Evolutionary conservation across 2,888 invertebrate genomes (phyloP).

Genomic region (Phymatocera aterrima): DNA sequence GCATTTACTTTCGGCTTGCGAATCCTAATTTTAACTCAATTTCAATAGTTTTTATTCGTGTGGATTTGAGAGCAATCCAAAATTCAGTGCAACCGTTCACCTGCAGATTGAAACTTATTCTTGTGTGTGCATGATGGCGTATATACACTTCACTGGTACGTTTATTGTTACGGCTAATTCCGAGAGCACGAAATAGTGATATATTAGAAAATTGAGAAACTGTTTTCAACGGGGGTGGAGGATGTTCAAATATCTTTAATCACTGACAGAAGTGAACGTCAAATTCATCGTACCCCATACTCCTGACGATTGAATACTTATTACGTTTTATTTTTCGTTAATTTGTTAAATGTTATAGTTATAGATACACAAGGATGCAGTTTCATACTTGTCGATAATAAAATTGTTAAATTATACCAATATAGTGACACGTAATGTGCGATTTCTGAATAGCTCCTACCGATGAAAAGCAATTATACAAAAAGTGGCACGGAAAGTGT

Average conservation of each 20-base stretch:
- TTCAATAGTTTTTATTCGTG: neutral
- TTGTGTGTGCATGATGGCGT: neutral
- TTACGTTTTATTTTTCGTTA: constrained; percentile 23
- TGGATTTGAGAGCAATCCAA: neutral
- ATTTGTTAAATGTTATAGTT: constrained; percentile 23
- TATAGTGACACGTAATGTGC: neutral
- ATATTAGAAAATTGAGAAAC: neutral
- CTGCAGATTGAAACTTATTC: neutral
- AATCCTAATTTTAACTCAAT: neutral
- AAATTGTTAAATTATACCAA: constrained; percentile 18
- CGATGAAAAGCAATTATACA: neutral
- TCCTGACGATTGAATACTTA: neutral
- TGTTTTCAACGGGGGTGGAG: neutral
- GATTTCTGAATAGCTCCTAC: too few relatives aligned
- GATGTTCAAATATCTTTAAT: neutral
- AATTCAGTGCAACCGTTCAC: neutral
- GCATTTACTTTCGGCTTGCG: neutral
- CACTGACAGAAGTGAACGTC: neutral
- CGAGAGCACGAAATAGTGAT: neutral
- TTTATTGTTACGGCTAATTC: constrained; percentile 19
- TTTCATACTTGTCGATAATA: constrained; percentile 22
- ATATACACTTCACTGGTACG: neutral
- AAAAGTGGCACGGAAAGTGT: neutral
- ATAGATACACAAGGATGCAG: constrained; percentile 51
- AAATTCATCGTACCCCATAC: neutral